Conservation (phyloP, 2,797 vertebrate genomes). For the Tapirus indicus region DNA sequence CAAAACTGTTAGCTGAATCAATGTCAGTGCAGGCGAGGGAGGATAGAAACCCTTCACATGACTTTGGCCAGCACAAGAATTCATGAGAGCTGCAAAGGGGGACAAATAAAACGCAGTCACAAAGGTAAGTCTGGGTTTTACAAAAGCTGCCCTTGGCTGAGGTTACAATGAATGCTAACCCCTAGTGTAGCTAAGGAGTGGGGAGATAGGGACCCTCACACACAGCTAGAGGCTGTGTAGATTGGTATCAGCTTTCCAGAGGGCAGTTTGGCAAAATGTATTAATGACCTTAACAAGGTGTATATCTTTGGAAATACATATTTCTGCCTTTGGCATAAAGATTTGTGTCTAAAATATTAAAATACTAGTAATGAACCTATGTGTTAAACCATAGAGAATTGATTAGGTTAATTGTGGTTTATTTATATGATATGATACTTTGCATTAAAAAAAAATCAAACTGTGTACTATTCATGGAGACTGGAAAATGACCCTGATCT, state of each 20-base stretch:
- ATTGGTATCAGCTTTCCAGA: background rate
- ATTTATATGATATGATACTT: background rate
- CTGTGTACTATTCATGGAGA: background rate
- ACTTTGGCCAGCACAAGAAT: background rate
- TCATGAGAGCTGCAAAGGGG: background rate
- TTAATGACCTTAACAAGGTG: background rate
- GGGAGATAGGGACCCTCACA: background rate
- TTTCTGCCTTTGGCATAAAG: slow-evolving; percentile 1
- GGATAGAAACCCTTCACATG: background rate
- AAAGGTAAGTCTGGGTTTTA: background rate
- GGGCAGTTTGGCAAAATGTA: background rate
- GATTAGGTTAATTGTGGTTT: background rate
- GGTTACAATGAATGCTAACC: background rate
- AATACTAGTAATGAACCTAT: background rate
- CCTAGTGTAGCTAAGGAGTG: background rate
- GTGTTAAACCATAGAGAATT: background rate
- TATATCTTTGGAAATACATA: background rate
- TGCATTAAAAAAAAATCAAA: background rate
- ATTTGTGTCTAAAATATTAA: background rate
- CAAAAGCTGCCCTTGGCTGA: slow-evolving; percentile 1
- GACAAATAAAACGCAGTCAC: background rate
- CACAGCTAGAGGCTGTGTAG: background rate
- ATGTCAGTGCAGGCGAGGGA: background rate
- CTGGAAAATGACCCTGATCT: background rate
- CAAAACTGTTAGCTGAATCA: slow-evolving; percentile 21